phyloP scores from a whole-genome alignment of 2,797 vertebrate species.

The Leptoclinus maculatus region DNA sequence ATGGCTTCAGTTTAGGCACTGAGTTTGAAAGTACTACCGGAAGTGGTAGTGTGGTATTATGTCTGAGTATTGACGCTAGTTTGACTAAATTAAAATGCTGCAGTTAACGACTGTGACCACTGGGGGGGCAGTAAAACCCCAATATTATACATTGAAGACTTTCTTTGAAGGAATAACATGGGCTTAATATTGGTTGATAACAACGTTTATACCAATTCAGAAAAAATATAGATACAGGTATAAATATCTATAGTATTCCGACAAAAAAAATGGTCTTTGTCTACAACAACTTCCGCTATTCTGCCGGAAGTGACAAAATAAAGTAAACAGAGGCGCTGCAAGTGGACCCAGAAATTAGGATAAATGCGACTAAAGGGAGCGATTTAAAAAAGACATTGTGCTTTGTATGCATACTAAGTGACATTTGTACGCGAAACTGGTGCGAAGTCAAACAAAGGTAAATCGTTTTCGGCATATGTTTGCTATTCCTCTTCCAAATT shows the following conservation, averaged over 20 bases:
- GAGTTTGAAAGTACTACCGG: neutral
- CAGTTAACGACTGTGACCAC: neutral
- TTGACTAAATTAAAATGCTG: neutral
- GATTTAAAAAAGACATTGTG: accelerated
- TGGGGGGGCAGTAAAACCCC: accelerated
- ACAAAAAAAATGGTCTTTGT: neutral
- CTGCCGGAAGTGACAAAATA: constrained; percentile 66
- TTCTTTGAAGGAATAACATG: neutral
- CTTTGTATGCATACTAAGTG: accelerated
- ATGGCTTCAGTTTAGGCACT: neutral
- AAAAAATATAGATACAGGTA: neutral
- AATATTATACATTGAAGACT: neutral
- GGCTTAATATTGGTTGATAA: neutral
- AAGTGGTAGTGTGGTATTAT: neutral
- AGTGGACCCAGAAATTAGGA: constrained; percentile 26
- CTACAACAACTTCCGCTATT: constrained; percentile 40
- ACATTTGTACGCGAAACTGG: neutral
- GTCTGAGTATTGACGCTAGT: neutral
- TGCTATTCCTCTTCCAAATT: constrained; percentile 25
- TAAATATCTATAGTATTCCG: neutral
- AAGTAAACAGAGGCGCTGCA: constrained; percentile 71
- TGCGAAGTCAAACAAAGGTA: constrained; percentile 52
- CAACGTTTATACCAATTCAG: neutral
- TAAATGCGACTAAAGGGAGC: neutral
- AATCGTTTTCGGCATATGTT: accelerated